Evolutionary conservation across 2,113 vertebrate genomes (phyloP), one percentile per base, ranked within the genome.

Genomic region (Caloenas nicobarica): DNA sequence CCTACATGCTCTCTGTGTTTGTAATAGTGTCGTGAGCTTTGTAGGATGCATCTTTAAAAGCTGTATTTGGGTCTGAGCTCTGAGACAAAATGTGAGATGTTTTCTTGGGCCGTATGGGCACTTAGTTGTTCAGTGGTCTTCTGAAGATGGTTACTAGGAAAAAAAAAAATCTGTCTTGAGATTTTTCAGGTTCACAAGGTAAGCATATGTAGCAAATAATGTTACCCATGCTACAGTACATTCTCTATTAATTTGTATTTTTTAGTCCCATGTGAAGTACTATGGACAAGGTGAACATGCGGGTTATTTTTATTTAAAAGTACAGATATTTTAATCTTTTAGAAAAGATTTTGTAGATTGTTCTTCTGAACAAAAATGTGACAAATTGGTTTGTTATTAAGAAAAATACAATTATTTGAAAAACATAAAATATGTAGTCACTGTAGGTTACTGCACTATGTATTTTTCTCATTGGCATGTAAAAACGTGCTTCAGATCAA

Each of bases 161-260:
- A 70, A 58, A 70, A 58, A 60, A 40, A 60, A 4, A 7, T 4
- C 6, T 19, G 6, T 18, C 11, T 69, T 57, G 44, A 19, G 24
- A 26, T 71, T 76, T 77, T 51, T 64, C 33, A 38, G 18, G 31
- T 17, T 33, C 6, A 18, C 2, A 17, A 33, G 6, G 13, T 28
- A 28, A 28, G 13, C 5, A 0, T 38, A 19, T 42, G 48, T 64
- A 68, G 25, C 7, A 46, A 36, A 46, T 29, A 3, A 7, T 29
- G 2, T 15, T 57, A 5, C 12, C 7, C 0, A 0, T n/a, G 28
- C 24, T 5, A 10, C 15, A 8, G 4, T 14, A 18, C 19, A 0
- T 15, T 77, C 8, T 0, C 10, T 57, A 2, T 7, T 33, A 14
- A 8, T 61, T 24, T 56, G 4, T 7, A 0, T 10, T 12, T 51